Conservation (phyloP, 2,888 invertebrate species). For the Leptopterna dolabrata region DNA sequence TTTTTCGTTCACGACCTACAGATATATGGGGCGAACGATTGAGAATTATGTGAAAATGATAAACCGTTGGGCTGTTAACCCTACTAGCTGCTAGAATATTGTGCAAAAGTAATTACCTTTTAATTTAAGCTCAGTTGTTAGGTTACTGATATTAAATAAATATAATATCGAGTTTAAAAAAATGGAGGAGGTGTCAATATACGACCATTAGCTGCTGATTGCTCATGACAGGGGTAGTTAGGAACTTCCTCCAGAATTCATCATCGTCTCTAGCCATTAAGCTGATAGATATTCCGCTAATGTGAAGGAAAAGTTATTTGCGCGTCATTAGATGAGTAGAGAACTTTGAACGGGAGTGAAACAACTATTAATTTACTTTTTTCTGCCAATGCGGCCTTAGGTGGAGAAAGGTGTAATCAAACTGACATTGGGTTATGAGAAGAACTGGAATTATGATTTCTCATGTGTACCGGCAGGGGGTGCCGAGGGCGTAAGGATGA, state of each 20-base stretch:
- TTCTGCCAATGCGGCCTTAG: not conserved
- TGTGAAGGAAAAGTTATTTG: constrained; percentile 3
- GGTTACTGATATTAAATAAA: no score
- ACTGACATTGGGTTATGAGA: not conserved
- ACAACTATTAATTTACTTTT: not conserved
- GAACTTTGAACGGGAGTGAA: not conserved
- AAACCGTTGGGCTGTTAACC: no score
- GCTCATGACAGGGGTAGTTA: not conserved
- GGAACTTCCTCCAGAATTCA: not conserved
- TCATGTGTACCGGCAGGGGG: not conserved
- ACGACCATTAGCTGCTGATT: no score
- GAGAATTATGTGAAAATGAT: no score
- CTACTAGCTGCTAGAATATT: no score
- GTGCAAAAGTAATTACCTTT: no score
- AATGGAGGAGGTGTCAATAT: no score
- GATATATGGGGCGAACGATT: no score
- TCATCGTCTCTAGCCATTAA: not conserved
- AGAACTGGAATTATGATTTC: not conserved
- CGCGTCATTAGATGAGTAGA: not conserved
- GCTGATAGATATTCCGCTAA: not conserved
- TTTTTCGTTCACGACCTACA: no score
- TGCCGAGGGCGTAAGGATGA: not conserved
- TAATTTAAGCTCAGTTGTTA: no score
- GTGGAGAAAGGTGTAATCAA: constrained; percentile 1
- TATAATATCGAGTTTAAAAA: no score